Conservation (phyloP, 2,113 vertebrate species). For the Gracilinanus agilis region DNA sequence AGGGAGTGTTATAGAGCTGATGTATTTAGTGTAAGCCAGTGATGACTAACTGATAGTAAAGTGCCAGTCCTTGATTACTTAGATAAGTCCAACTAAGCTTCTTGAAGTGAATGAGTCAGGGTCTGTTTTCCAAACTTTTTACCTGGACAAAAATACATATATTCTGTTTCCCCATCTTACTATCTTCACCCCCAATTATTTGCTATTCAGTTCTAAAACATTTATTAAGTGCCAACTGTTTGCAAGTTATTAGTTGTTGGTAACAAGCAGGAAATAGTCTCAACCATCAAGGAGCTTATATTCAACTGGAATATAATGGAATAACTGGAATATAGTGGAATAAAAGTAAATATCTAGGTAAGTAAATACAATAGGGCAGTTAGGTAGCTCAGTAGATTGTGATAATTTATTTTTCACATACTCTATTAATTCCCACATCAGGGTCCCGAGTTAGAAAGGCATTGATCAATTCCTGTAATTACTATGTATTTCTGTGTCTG, state of each 20-base stretch:
- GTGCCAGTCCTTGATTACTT: not conserved
- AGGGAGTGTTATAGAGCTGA: not conserved
- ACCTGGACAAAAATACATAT: not conserved
- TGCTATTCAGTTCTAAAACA: not conserved
- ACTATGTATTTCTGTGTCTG: too few species aligned
- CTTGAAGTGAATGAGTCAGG: not conserved
- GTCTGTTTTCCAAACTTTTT: not conserved
- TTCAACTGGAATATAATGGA: not conserved
- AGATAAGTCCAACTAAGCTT: not conserved
- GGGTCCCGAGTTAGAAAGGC: too few species aligned
- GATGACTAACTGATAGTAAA: not conserved
- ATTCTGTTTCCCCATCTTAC: not conserved
- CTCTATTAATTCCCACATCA: too few species aligned
- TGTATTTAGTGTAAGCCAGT: not conserved
- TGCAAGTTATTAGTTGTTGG: not conserved
- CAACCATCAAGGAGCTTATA: not conserved
- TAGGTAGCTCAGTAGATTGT: not conserved
- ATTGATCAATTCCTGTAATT: too few species aligned
- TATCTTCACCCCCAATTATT: not conserved
- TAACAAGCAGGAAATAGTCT: not conserved
- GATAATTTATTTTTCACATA: too few species aligned
- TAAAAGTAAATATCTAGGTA: not conserved
- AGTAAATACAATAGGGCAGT: not conserved
- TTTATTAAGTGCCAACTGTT: not conserved
- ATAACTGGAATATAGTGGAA: too few species aligned